A percentile compares a stretch with the other conserved stretches of the same genome.
These are phyloP conservation scores for Prunella strophiata DNA, from an alignment of 2,797 vertebrate genomes.

Conservation along the genomic window DNA sequence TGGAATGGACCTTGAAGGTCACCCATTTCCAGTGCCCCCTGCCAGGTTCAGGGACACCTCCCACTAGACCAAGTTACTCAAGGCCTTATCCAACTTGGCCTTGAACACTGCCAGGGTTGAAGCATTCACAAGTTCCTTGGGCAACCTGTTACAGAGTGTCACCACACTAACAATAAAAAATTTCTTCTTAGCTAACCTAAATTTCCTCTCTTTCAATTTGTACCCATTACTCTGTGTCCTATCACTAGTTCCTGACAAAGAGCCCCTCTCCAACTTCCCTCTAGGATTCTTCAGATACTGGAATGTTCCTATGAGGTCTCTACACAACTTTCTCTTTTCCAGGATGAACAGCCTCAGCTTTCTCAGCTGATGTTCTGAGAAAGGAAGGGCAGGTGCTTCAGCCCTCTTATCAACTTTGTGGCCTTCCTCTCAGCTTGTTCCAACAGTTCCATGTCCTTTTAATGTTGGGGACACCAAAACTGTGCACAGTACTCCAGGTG, in stretches of 20 bases:
- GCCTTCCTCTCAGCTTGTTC: background rate
- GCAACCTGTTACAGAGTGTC: background rate
- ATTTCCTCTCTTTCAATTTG: background rate
- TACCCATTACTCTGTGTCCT: background rate
- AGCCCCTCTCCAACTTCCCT: background rate
- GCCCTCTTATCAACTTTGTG: background rate
- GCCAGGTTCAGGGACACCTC: background rate
- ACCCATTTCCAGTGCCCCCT: background rate
- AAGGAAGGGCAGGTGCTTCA: background rate
- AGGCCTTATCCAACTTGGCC: background rate
- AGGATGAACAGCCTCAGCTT: background rate
- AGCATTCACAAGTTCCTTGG: background rate
- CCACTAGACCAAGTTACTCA: background rate
- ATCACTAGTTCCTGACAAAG: background rate
- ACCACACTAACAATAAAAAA: background rate
- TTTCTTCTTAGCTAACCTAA: background rate
- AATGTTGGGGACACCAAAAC: background rate
- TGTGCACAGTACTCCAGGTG: background rate
- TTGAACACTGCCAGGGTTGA: background rate
- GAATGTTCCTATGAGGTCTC: background rate
- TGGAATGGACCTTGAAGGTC: background rate
- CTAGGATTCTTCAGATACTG: background rate
- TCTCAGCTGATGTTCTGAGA: background rate
- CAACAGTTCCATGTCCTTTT: background rate
- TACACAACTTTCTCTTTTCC: background rate